Evolutionary conservation across 2,113 vertebrate genomes (phyloP), one percentile per base, ranked within the genome.

Genomic region (Sprattus sprattus): DNA sequence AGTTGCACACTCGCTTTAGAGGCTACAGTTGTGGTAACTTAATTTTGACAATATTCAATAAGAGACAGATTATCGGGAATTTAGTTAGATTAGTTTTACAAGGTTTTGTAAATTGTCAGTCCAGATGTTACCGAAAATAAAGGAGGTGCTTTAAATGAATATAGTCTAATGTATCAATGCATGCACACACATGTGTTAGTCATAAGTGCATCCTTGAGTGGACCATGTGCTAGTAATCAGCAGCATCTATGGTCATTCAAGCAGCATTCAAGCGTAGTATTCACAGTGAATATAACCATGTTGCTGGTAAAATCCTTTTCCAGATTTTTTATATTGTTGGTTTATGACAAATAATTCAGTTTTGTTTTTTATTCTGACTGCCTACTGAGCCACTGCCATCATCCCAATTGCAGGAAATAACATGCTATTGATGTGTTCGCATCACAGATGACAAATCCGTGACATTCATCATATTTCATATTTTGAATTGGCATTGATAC

Each of bases 141-240:
- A 78, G 71, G 10, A 78, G 71, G 71, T 39, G 71, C 10, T 32
- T 78, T 78, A 78, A 78, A 78, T 78, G 25, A 78, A 44, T 78
- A 39, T 78, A 78, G 28, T 39, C 32, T 32, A 78, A 44, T 78
- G 39, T 44, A 78, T 28, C 32, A 28, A 39, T 78, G 28, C 71
- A 39, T 60, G 54, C 71, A 78, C 71, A 78, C 71, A 39, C 71
- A 78, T 78, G 71, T 78, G 60, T n/a, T 39, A 78, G 71, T 78
- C 71, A 78, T 78, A 39, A 32, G 32, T 78, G 71, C 71, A 39
- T n/a, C 28, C 28, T 39, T 78, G 71, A 78, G 71, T 78, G 32
- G 71, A 32, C 71, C 71, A 78, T 78, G 71, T 78, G 71, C 71
- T 78, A 16, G 71, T 13, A 39, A 78, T 78, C 32, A 78, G 11